Evolutionary conservation across 1,140 invertebrate species (phyloP).

Genomic region (Lethocerus indicus): DNA sequence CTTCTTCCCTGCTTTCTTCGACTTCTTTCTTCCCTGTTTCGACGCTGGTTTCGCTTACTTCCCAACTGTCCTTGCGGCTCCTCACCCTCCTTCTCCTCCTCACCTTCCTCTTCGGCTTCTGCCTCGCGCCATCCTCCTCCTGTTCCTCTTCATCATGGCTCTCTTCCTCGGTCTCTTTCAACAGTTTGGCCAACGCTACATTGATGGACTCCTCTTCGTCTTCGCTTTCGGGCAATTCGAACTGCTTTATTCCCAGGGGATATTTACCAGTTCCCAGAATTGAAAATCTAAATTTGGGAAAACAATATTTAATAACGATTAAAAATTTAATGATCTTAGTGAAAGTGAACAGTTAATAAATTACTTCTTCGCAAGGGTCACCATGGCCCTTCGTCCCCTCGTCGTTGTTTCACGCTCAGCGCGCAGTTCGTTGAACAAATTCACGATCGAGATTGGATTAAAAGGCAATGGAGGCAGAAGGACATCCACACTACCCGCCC

Average conservation of each 20-base stretch:
- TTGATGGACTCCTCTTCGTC: constrained; percentile 11
- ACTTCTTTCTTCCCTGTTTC: background rate
- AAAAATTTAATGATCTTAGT: no score
- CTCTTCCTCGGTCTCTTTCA: constrained; percentile 4
- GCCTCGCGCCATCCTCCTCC: no score
- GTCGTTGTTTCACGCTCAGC: no score
- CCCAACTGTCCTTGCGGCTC: background rate
- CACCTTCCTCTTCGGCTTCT: no score
- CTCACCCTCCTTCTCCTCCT: no score
- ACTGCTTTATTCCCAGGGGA: constrained; percentile 37
- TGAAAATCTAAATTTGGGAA: no score
- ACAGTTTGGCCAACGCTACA: constrained; percentile 6
- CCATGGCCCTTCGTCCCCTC: no score
- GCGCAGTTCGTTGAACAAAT: constrained; percentile 25
- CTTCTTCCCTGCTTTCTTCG: background rate
- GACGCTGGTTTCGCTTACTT: background rate
- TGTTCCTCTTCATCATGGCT: constrained; percentile 3
- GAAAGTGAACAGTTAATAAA: no score
- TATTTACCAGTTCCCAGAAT: no score
- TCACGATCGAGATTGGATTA: constrained; percentile 31
- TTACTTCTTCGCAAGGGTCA: no score
- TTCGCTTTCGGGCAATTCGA: constrained; percentile 6
- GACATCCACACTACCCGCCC: constrained; percentile 60
- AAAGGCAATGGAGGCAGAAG: constrained; percentile 48
- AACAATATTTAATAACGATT: no score